Conservation (phyloP, 30 jellyfish, hydroid and myxozoan genomes). For the Aurelia aurita region DNA sequence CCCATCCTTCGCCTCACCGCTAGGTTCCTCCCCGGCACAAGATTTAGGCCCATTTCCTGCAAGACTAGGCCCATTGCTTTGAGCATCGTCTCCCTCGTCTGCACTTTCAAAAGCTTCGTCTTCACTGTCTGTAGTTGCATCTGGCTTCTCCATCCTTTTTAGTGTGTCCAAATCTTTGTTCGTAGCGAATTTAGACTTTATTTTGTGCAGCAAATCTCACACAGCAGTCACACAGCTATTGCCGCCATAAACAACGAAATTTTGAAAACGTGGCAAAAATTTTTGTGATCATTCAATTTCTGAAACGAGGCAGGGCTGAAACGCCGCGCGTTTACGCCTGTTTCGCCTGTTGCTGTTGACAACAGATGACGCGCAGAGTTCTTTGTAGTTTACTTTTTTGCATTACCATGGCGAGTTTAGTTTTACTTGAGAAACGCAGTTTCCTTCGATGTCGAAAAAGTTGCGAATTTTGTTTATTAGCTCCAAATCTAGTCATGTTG, state of each 20-base stretch:
- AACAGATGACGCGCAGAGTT: too few species aligned
- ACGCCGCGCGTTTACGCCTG: too few species aligned
- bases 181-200: background rate
- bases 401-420: too few species aligned
- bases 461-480: too few species aligned
- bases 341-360: too few species aligned
- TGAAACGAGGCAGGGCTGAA: too few species aligned
- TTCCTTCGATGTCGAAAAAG: too few species aligned
- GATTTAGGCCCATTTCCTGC: background rate
- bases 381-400: too few species aligned
- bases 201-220: background rate
- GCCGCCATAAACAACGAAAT: background rate
- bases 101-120: conserved; percentile 96
- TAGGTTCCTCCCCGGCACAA: background rate
- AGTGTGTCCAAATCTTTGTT: background rate
- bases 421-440: too few species aligned
- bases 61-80: conserved; percentile 36
- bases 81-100: conserved; percentile 83
- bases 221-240: background rate
- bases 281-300: too few species aligned
- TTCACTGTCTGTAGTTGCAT: conserved; percentile 55
- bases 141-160: conserved; percentile 32
- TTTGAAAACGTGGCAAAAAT: background rate
- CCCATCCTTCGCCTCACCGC: too few species aligned
- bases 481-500: too few species aligned